Evolutionary conservation across 2,113 vertebrate species (phyloP).

Genomic region (Glareola pratincola): DNA sequence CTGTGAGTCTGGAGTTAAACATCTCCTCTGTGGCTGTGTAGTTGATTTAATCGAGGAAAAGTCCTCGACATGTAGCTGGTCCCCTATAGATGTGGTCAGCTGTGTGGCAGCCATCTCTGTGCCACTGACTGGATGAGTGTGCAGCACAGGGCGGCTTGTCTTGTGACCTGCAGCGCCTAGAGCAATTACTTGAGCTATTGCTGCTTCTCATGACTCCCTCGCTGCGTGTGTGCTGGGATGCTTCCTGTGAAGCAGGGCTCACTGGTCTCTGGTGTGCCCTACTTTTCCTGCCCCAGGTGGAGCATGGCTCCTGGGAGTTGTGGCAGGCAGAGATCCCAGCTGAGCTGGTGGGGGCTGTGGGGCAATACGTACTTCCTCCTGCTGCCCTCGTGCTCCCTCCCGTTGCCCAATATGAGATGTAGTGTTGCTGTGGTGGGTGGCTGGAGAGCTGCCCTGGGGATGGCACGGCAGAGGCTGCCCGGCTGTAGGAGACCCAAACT

Average conservation of each 20-base stretch:
- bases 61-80: fast-evolving
- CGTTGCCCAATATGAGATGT: background rate
- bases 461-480: background rate
- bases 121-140: background rate
- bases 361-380: background rate
- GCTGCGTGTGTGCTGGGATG: background rate
- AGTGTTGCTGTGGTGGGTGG: fast-evolving
- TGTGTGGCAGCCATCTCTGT: background rate
- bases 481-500: background rate
- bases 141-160: background rate
- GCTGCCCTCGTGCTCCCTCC: background rate
- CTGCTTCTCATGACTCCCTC: background rate
- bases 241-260: background rate
- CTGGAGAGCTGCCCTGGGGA: background rate
- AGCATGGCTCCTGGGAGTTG: background rate
- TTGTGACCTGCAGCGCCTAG: conserved; percentile 15
- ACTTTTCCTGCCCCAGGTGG: background rate
- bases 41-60: background rate
- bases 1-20: background rate
- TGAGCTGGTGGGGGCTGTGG: fast-evolving
- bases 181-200: background rate
- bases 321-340: background rate
- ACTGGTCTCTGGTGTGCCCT: background rate
- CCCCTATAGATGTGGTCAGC: background rate
- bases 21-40: background rate